Evolutionary conservation across 1,140 invertebrate genomes (phyloP), one percentile per base, ranked within the genome.

Genomic region (Tetragonula clypearis): DNA sequence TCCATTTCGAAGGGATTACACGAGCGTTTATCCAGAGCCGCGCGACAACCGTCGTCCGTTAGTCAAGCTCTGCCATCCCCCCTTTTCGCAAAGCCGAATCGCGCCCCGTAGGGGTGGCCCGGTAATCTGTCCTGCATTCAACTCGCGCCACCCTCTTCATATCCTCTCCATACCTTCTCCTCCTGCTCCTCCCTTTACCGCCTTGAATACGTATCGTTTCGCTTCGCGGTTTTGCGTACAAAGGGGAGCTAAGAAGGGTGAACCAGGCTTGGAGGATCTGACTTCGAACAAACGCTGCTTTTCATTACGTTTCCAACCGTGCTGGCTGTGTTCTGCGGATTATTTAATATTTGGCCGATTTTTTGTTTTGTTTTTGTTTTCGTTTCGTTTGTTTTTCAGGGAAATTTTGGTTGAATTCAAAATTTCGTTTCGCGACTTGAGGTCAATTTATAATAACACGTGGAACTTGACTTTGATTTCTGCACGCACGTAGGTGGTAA

Each of bases 101-200:
- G 60, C 71, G 62, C 55, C 35, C 17, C 65, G 74, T 8, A 83
- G 65, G 82, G 74, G 53, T 68, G 82, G 71, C 80, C 53, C 62
- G 53, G 74, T 83, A 83, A 83, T 83, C 82, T 78, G 74, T 66
- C 35, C 82, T n/a, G 74, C 58, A 83, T 83, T 78, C 82, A 83
- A 12, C 74, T 26, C 53, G 53, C 81, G 49, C 60, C 60, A 49
- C 72, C 72, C 53, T 41, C 41, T 69, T 49, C 78, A 41, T 49
- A 79, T 30, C 26, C 68, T 21, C 79, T 8, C 19, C 30, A 5
- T 30, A 30, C 17, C 60, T 73, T 26, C 15, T 5, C 19, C 1
- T 30, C 30, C 30, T 30, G 1, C 41, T 8, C 72, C 0, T n/a
- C 4, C 21, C 15, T 2, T 12, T 35, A 12, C 30, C 12, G 23